Evolutionary conservation across 2,113 vertebrate species (phyloP).

Genomic region (Ondatra zibethicus): DNA sequence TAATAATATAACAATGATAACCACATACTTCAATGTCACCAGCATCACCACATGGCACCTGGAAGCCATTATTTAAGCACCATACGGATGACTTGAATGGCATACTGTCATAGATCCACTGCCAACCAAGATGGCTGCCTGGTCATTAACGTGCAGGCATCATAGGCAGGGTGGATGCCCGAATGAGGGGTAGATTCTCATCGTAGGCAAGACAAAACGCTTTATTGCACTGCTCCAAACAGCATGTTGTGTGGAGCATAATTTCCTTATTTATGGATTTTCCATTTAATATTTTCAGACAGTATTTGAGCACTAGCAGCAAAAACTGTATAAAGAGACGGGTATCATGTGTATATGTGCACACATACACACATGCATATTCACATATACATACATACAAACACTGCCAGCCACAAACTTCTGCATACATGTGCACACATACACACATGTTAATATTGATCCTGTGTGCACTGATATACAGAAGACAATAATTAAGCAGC

Average conservation of each 20-base stretch:
- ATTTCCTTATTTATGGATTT: neutral
- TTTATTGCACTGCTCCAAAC: neutral
- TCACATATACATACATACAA: neutral
- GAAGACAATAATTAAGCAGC: neutral
- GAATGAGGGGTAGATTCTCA: neutral
- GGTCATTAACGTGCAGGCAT: neutral
- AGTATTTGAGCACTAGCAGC: neutral
- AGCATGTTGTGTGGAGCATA: neutral
- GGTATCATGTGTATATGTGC: too few species aligned
- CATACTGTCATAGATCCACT: neutral
- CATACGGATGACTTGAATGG: neutral
- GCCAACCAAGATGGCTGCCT: neutral
- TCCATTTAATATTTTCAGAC: neutral
- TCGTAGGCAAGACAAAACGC: neutral
- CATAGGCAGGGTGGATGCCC: accelerated
- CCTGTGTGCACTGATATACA: accelerated
- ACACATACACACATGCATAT: neutral
- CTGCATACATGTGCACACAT: neutral
- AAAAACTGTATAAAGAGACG: neutral
- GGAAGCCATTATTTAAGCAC: neutral
- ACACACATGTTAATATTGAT: neutral
- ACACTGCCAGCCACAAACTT: neutral
- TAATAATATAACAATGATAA: neutral
- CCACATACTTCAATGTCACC: neutral
- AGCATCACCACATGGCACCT: neutral